Base-by-base conservation (phyloP, 2,113 vertebrate genomes). In the Perca schrenkii region DNA sequence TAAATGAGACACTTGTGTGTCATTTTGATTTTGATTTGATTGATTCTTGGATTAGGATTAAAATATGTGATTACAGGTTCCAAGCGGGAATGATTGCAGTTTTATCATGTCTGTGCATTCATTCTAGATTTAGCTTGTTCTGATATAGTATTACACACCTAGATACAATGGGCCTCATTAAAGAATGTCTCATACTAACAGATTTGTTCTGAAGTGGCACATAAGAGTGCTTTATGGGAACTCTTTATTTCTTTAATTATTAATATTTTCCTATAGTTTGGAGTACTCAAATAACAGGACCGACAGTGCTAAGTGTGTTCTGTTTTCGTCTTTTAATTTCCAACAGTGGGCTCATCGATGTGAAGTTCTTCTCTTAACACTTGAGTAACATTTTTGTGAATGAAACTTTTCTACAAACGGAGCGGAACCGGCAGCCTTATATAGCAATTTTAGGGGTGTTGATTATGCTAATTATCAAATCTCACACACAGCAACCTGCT, bases 1-100 rank as follows among this genome's bases (percentile, higher is more conserved):
- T 99, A 71, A 74, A 46, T 50, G 6, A 31, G 6, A 58, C 62
- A 4, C 56, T 3, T 28, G 21, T 25, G 12, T 31, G 43, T 4
- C 28, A 25, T 66, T 25, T 15, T 65, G 21, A 22, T 25, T 25
- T 25, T 25, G 25, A 25, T 25, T 25, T 25, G 25, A 25, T 25
- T 25, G 28, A 28, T 28, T 28, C 3, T 3, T 31, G 73, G 15
- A 31, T 58, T 16, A 64, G 43, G 75, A 67, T 34, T 19, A 72
- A 3, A 46, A 17, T 52, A n/a, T 50, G 21, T 65, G 21, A 57
- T 40, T 19, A 52, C 58, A 62, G 31, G 8, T 62, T 61, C 4
- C 8, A 56, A 56, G 52, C 14, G 5, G 54, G 34, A 67, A 15
- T 8, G 16, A 31, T 12, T 46, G 13, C 61, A 56, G 43, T 66